Conservation (phyloP, 2,113 vertebrate species). For the Anoura caudifer region DNA sequence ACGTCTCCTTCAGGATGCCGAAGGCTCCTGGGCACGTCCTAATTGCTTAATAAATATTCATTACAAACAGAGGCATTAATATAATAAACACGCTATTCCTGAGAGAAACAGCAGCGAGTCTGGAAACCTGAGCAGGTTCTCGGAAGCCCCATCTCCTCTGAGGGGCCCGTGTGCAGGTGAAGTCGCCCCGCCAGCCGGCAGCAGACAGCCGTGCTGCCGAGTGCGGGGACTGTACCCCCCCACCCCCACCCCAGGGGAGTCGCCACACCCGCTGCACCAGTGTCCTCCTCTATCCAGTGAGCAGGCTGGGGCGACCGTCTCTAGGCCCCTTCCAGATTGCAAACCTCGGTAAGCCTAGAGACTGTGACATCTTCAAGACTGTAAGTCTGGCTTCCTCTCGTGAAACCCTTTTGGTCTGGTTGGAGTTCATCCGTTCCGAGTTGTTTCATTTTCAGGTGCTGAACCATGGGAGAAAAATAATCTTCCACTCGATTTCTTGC, state of each 20-base stretch:
- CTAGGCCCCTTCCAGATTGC: background rate
- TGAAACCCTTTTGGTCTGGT: background rate
- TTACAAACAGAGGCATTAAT: background rate
- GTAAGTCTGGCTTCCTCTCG: background rate
- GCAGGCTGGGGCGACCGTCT: background rate
- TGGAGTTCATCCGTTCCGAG: background rate
- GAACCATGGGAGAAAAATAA: background rate
- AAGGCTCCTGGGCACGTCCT: no score
- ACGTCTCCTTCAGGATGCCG: no score
- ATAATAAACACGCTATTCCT: background rate
- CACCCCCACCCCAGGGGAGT: no score
- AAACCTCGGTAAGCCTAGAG: background rate
- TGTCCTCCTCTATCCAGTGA: no score
- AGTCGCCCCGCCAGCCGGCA: no score
- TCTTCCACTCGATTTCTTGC: background rate
- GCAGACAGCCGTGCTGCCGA: no score
- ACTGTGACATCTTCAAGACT: background rate
- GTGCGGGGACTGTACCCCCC: no score
- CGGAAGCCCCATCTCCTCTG: accelerated
- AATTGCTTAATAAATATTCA: background rate
- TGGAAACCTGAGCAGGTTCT: background rate
- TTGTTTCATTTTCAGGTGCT: constrained; percentile 38
- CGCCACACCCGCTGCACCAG: no score
- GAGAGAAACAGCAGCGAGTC: background rate
- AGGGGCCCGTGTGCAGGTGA: background rate